phyloP scores from a whole-genome alignment of 1,140 invertebrate genomes.

The Meloidogyne floridensis region DNA sequence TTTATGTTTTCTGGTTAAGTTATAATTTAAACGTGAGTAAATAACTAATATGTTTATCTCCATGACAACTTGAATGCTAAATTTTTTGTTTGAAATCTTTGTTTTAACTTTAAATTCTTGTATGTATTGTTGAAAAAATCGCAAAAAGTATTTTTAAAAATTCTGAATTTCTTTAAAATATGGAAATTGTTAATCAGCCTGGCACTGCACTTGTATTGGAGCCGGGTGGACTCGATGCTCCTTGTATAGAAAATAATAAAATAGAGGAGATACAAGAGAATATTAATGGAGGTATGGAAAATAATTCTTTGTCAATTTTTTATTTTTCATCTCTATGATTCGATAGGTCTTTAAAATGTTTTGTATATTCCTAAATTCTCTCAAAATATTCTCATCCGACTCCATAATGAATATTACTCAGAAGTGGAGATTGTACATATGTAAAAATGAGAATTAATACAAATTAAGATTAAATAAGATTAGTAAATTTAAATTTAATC shows the following conservation, averaged over 20 bases:
- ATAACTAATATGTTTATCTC: not conserved
- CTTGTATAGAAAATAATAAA: not conserved
- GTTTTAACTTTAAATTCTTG: not conserved
- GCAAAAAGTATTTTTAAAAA: no score
- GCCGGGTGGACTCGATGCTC: not conserved
- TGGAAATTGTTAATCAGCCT: not conserved
- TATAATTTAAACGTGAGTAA: not conserved
- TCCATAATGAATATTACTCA: no score
- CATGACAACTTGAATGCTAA: not conserved
- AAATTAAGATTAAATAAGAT: no score
- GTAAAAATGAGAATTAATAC: no score
- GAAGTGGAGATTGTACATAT: no score
- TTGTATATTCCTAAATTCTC: no score
- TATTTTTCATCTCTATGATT: not conserved
- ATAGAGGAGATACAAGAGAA: not conserved
- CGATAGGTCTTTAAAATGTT: not conserved
- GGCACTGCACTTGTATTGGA: constrained; percentile 1
- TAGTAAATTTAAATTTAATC: no score
- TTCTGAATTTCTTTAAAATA: not conserved
- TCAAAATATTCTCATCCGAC: no score
- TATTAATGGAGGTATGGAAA: not conserved
- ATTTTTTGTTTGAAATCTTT: not conserved
- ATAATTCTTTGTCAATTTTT: not conserved
- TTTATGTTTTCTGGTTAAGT: not conserved
- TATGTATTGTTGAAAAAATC: not conserved